phyloP scores from a whole-genome alignment of 1,140 invertebrate species.

The Bombus impatiens region DNA sequence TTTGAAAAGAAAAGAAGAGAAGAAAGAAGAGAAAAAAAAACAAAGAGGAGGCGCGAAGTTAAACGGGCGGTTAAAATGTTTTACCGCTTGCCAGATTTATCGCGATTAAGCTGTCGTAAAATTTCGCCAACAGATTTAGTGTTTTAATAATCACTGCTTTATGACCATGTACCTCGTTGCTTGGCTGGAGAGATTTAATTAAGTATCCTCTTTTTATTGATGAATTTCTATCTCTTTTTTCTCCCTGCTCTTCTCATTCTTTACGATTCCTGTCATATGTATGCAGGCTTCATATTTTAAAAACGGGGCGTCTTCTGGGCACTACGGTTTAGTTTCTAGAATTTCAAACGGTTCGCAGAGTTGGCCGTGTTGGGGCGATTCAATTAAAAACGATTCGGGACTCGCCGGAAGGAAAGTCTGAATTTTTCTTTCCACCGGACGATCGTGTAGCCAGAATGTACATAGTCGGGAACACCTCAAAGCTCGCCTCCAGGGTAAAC shows the following conservation, averaged over 20 bases:
- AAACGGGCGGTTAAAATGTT: conserved; percentile 24
- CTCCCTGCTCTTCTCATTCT: neutral
- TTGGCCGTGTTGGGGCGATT: neutral
- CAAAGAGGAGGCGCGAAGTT: neutral
- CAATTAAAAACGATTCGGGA: conserved; percentile 18
- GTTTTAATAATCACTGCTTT: conserved; percentile 29
- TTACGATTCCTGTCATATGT: too few species aligned
- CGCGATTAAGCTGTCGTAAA: conserved; percentile 27
- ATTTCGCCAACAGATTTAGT: conserved; percentile 24
- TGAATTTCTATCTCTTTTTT: neutral
- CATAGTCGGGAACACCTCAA: conserved; percentile 32
- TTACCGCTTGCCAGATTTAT: conserved; percentile 30
- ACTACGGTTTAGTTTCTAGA: neutral
- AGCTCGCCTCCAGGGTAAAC: conserved; percentile 57
- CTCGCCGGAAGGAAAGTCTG: neutral
- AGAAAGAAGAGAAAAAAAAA: neutral
- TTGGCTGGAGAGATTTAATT: conserved; percentile 9
- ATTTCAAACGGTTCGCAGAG: neutral
- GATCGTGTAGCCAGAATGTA: conserved; percentile 2
- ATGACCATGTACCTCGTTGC: neutral
- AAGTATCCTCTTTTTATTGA: conserved; percentile 3
- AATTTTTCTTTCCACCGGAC: conserved; percentile 27
- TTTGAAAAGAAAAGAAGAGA: neutral
- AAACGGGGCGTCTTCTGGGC: too few species aligned
- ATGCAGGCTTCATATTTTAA: neutral